Conservation (phyloP, 2,888 invertebrate species). For the Trachelus tabidus region DNA sequence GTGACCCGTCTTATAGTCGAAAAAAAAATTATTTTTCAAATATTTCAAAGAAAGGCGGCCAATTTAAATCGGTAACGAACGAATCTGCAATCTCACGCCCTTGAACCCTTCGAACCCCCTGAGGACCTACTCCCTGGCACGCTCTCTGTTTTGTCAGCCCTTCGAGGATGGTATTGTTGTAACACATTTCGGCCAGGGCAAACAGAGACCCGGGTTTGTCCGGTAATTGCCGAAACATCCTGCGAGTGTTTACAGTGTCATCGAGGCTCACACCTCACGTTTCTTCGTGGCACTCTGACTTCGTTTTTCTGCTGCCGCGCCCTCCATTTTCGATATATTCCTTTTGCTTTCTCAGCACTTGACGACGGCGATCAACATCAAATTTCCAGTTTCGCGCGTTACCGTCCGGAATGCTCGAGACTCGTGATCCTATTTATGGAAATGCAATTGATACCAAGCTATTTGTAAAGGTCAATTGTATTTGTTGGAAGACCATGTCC, state of each 20-base stretch:
- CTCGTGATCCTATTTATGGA: too few species aligned
- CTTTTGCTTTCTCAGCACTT: too few species aligned
- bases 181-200: slow-evolving; percentile 47
- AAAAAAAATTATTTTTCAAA: too few species aligned
- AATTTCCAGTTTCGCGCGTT: too few species aligned
- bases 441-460: too few species aligned
- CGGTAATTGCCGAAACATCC: slow-evolving; percentile 58
- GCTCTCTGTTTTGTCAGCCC: slow-evolving; percentile 19
- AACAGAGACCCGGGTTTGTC: slow-evolving; percentile 46
- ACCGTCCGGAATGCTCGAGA: too few species aligned
- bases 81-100: slow-evolving; percentile 45
- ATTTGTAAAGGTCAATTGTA: too few species aligned
- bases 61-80: neutral
- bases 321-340: neutral
- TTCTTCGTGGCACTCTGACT: slow-evolving; percentile 1
- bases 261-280: slow-evolving; percentile 41
- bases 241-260: slow-evolving; percentile 57
- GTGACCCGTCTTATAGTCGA: too few species aligned
- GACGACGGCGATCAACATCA: too few species aligned
- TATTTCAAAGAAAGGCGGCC: too few species aligned
- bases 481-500: too few species aligned
- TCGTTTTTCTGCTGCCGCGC: slow-evolving; percentile 2
- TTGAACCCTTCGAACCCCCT: slow-evolving; percentile 23
- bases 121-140: neutral
- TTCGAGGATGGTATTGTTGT: slow-evolving; percentile 40